phyloP scores from a whole-genome alignment of 1,140 invertebrate genomes.

The Aphidius ervi region DNA sequence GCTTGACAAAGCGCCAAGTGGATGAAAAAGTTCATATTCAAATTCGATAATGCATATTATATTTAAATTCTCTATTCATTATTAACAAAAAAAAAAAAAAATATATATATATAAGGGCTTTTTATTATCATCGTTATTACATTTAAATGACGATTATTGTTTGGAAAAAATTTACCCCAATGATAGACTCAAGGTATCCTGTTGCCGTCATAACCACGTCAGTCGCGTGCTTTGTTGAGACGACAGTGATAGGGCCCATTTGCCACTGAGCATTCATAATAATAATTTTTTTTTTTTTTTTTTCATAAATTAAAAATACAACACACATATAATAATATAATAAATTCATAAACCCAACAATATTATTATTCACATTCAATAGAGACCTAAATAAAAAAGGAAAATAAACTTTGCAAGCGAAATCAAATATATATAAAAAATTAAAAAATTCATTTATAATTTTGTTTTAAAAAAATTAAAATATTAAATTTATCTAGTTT shows the following conservation, averaged over 20 bases:
- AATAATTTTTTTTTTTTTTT: neutral
- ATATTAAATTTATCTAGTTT: too few relatives aligned
- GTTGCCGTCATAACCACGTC: constrained; percentile 44
- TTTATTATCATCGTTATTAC: constrained; percentile 27
- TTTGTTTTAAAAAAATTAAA: too few relatives aligned
- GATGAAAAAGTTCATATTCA: constrained; percentile 41
- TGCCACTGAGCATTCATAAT: constrained; percentile 26
- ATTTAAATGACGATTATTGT: constrained; percentile 32
- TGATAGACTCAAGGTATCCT: constrained; percentile 34
- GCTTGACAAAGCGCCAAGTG: constrained; percentile 36
- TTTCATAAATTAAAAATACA: too few relatives aligned
- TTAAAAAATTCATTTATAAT: too few relatives aligned
- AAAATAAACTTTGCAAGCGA: too few relatives aligned
- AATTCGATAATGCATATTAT: constrained; percentile 38
- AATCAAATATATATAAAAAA: too few relatives aligned
- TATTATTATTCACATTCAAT: too few relatives aligned
- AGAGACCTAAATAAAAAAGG: too few relatives aligned
- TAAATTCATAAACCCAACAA: too few relatives aligned
- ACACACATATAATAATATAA: too few relatives aligned
- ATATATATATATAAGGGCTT: constrained; percentile 12
- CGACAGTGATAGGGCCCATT: constrained; percentile 47
- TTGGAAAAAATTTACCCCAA: constrained; percentile 15
- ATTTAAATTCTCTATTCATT: constrained; percentile 20
- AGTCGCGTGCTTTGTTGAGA: constrained; percentile 37
- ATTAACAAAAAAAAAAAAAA: constrained; percentile 8